Evolutionary conservation across 2,113 vertebrate species (phyloP).

Genomic region (Cacatua alba): DNA sequence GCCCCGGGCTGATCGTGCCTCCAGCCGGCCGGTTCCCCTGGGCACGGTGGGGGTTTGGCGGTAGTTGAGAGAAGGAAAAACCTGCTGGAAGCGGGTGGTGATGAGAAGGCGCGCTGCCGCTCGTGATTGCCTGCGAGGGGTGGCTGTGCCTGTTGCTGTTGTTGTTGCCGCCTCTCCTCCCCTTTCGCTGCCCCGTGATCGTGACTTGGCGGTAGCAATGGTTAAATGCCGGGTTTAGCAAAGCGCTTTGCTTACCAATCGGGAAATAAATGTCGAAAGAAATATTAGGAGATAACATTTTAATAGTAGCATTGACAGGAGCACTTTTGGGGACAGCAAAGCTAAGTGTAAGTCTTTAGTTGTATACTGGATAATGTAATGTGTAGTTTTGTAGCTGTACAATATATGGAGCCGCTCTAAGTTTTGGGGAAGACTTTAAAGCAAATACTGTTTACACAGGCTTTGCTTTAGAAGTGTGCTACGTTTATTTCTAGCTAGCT

Average conservation of each 20-base stretch:
- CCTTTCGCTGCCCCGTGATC: background rate
- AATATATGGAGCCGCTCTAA: fast-evolving
- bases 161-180: background rate
- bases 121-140: background rate
- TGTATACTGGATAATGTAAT: fast-evolving
- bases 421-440: background rate
- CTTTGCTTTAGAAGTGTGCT: background rate
- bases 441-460: background rate
- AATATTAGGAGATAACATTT: background rate
- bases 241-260: background rate
- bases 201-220: background rate
- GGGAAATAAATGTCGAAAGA: no score
- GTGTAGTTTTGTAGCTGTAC: background rate
- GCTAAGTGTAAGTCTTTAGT: background rate
- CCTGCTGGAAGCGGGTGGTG: background rate
- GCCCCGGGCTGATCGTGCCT: background rate
- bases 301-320: background rate
- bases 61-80: background rate
- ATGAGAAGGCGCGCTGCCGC: background rate
- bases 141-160: slow-evolving; percentile 25
- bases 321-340: background rate
- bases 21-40: fast-evolving
- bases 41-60: background rate
- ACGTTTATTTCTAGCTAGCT: background rate
- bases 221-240: background rate